These are phyloP conservation scores for Zygaena filipendulae DNA, from an alignment of 2,888 invertebrate genomes.

Conservation along the genomic window DNA sequence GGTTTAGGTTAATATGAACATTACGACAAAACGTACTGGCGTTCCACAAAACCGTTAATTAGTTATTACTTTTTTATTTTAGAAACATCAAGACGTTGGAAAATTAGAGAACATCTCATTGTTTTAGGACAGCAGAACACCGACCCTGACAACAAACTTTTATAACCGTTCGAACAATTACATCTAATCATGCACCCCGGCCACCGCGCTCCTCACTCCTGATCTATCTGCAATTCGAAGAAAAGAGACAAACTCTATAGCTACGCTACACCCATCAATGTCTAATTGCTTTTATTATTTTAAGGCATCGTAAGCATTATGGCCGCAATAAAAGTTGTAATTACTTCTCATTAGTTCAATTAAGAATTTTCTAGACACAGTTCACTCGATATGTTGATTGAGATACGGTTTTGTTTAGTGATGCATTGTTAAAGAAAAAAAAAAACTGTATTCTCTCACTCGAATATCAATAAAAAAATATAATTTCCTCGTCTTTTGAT, in stretches of 20 bases:
- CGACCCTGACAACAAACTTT: slow-evolving; percentile 63
- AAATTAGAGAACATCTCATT: slow-evolving; percentile 46
- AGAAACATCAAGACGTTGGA: slow-evolving; percentile 28
- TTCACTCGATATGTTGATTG: slow-evolving; percentile 61
- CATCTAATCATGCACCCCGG: slow-evolving; percentile 48
- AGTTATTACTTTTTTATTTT: slow-evolving; percentile 21
- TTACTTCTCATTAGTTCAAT: slow-evolving; percentile 69
- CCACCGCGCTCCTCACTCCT: slow-evolving; percentile 30
- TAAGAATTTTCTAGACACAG: slow-evolving; percentile 68
- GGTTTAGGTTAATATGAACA: slow-evolving; percentile 34
- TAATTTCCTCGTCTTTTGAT: no score
- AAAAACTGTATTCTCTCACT: no score
- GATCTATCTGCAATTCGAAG: slow-evolving; percentile 20
- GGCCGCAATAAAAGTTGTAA: slow-evolving; percentile 67
- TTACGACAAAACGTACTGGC: slow-evolving; percentile 19
- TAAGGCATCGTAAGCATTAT: slow-evolving; percentile 69
- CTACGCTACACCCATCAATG: slow-evolving; percentile 59
- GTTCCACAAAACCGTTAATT: not conserved
- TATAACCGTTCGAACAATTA: slow-evolving; percentile 68
- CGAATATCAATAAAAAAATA: no score
- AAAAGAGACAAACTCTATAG: slow-evolving; percentile 39
- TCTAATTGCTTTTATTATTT: slow-evolving; percentile 70
- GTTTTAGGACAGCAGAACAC: slow-evolving; percentile 64
- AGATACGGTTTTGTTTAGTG: slow-evolving; percentile 38
- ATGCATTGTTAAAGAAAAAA: slow-evolving; percentile 39